Conservation (phyloP, 2,888 invertebrate species). For the Exocentrus adspersus region DNA sequence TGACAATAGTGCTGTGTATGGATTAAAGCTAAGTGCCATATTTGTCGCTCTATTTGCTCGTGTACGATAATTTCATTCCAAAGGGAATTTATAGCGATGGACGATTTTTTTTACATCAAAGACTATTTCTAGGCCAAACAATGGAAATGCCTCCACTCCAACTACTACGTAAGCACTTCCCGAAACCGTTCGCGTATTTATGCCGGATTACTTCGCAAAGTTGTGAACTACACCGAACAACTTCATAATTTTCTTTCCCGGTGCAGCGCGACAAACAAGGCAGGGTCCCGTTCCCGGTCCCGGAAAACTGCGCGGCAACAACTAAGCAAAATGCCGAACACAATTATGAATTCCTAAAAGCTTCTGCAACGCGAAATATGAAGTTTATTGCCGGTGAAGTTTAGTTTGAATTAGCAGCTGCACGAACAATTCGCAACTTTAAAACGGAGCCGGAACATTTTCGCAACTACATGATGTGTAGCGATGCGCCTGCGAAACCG, state of each 20-base stretch:
- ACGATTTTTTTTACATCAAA: too few species aligned
- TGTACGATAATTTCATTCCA: neutral
- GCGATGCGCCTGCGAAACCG: too few species aligned
- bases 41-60: neutral
- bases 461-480: too few species aligned
- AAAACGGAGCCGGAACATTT: too few species aligned
- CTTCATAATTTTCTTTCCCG: neutral
- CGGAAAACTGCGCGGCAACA: neutral
- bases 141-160: too few species aligned
- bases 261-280: constrained; percentile 3
- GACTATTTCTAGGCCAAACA: too few species aligned
- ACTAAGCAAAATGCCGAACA: constrained; percentile 3
- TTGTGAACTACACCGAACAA: neutral
- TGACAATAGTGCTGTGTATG: too few species aligned
- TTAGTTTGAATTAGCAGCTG: constrained; percentile 40
- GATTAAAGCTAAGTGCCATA: too few species aligned
- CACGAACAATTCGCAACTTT: constrained; percentile 35
- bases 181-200: neutral
- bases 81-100: too few species aligned
- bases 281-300: neutral
- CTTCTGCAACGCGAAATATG: constrained; percentile 27
- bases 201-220: neutral
- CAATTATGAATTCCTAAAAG: constrained; percentile 22
- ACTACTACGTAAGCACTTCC: neutral
- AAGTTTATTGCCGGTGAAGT: constrained; percentile 39